Percentiles rank a stretch among this genome's conserved stretches.
Conservation (phyloP, 2,888 invertebrate species). For the Labia minor region DNA sequence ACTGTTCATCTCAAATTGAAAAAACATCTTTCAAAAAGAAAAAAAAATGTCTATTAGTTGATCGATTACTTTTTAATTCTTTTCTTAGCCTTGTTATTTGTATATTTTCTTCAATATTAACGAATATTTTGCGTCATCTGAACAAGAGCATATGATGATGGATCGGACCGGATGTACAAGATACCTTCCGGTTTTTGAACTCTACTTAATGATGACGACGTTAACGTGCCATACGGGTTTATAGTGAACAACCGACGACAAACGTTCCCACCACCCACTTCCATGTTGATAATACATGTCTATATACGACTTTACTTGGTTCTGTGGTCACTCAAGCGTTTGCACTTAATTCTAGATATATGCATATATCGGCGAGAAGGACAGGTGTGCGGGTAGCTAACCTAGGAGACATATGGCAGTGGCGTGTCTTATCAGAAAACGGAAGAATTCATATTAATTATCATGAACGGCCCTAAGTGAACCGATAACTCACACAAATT, state of each 20-base stretch:
- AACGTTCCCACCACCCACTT: background rate
- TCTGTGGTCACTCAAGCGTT: conserved; percentile 4
- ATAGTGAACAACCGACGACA: background rate
- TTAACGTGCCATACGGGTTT: background rate
- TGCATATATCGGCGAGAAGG: background rate
- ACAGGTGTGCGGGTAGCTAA: background rate
- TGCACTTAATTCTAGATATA: background rate
- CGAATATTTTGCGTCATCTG: conserved; percentile 6
- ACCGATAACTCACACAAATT: background rate
- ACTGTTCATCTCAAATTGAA: background rate
- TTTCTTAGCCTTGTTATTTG: background rate
- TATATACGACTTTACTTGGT: background rate
- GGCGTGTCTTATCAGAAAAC: background rate
- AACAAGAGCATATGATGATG: background rate
- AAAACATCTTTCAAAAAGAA: background rate
- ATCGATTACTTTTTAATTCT: background rate
- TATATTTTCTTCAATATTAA: background rate
- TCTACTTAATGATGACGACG: conserved; percentile 4
- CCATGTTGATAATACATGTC: background rate
- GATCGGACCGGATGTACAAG: conserved; percentile 1
- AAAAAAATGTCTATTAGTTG: background rate
- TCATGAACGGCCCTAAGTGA: background rate
- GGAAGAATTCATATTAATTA: conserved; percentile 13
- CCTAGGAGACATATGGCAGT: conserved; percentile 2
- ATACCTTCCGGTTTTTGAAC: background rate